Base-by-base conservation (phyloP, 2,113 vertebrate species). In the Actinemys pallida region DNA sequence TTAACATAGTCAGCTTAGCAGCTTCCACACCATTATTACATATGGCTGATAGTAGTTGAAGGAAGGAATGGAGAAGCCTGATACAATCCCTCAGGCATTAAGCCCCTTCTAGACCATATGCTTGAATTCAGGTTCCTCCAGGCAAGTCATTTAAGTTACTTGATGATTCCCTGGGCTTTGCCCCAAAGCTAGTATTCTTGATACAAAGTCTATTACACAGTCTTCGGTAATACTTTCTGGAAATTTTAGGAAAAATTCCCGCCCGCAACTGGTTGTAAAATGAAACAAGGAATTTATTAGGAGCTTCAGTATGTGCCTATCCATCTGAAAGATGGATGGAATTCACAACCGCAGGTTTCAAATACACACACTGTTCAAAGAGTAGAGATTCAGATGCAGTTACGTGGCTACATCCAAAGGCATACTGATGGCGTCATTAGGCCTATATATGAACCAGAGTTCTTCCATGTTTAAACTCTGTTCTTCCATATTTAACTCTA, bases 201-300 rank as follows among this genome's bases (percentile, higher is more conserved):
- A 24, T 91, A 49, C 1, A 2, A 94, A 76, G 24, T 42, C 72
- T 42, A 42, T 35, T 22, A 25, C 24, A 53, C 29, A 87, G 35
- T 6, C 57, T 93, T 82, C 57, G 8, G 42, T 39, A 79, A 35
- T 2, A 6, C n/a, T 90, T 78, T 84, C 14, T 5, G 54, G n/a
- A n/a, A n/a, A n/a, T 78, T 89, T 56, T 62, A 8, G 3, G 42
- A 90, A 93, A 87, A 87, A 62, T 31, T 72, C 47, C 81, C 13
- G 2, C 31, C 16, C 14, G 47, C 22, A 92, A 92, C 72, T 45
- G 89, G 76, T 25, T 49, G 52, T 6, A 57, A 82, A 91, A 93
- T 22, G 79, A 81, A 91, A 91, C 27, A 72, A 91, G 29, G 84
- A 90, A 20, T 69, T 49, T 69, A 47, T 5, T 39, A 88, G 79